Evolutionary conservation across 2,113 vertebrate species (phyloP), one percentile per base, ranked within the genome.

Genomic region (Arizona elegans): DNA sequence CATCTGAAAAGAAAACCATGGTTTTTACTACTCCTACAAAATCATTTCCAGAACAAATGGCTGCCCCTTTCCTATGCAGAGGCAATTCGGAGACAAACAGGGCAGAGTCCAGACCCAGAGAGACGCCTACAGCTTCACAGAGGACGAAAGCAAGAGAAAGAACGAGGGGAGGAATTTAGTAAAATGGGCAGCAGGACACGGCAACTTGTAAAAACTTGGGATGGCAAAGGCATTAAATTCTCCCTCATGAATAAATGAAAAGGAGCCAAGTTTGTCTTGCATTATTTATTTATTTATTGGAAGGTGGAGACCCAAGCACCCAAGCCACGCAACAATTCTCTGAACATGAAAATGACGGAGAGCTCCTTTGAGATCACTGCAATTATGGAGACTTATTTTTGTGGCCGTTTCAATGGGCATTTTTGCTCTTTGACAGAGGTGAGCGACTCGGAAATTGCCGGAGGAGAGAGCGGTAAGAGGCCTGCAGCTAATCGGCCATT

Each of bases 181-280:
- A 95, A 87, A 95, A 96, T 95, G 93, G 93, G 92, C 89, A 87
- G 93, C 90, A 96, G 89, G 97, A 97, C 96, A 93, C 94, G 59
- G 96, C 94, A 95, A 96, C 97, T 97, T 97, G 96, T 97, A 98
- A 97, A 97, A 96, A 93, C 91, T 88, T 94, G 96, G 97, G 97
- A 97, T 97, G 96, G 96, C 96, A 96, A 95, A 94, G 91, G 94
- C 96, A 97, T 97, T 98, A 98, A 97, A 98, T 98, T 95, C 96
- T 94, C 89, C 91, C 96, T 98, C 96, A 98, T 98, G 97, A 97
- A 98, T 98, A 98, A 97, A 95, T 98, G 87, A 98, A 97, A 96
- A 97, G 95, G 92, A 94, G 96, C 96, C 96, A 97, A 97, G 96
- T 97, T 97, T 98, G 96, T 97, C 97, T 96, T 93, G 95, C 96